Evolutionary conservation across 2,113 vertebrate genomes (phyloP).

Genomic region (Pseudopodoces humilis): DNA sequence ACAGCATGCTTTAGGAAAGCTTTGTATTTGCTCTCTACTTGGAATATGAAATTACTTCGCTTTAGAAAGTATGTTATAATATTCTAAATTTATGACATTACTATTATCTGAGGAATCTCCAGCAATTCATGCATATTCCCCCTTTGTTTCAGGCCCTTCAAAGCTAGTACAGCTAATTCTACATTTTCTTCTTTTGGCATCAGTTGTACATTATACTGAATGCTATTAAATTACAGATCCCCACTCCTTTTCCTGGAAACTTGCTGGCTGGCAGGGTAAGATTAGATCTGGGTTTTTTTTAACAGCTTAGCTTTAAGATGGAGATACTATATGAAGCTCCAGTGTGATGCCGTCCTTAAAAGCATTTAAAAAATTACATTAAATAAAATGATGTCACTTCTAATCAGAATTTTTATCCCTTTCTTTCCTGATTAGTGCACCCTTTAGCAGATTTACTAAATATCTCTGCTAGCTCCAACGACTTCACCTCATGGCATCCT

Average conservation of each 20-base stretch:
- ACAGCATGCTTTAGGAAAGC: conserved; percentile 5
- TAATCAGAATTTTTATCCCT: conserved; percentile 28
- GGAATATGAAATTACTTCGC: conserved; percentile 40
- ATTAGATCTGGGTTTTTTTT: conserved; percentile 11
- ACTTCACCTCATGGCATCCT: conserved; percentile 1
- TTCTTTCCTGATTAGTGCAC: conserved; percentile 8
- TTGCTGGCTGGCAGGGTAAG: conserved; percentile 8
- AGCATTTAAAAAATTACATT: neutral
- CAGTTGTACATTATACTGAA: conserved; percentile 5
- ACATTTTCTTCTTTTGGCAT: conserved; percentile 46
- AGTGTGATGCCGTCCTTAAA: neutral
- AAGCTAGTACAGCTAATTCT: conserved; percentile 46
- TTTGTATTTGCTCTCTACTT: conserved; percentile 47
- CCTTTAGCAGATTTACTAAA: neutral
- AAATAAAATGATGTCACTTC: conserved; percentile 43
- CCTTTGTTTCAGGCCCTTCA: conserved; percentile 55
- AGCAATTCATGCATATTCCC: conserved; percentile 34
- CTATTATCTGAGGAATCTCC: conserved; percentile 56
- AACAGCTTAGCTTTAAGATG: conserved; percentile 17
- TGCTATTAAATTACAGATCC: conserved; percentile 32
- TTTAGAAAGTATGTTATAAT: conserved; percentile 47
- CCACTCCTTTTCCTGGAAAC: conserved; percentile 24
- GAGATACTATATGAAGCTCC: neutral
- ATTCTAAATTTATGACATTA: conserved; percentile 55
- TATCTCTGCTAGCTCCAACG: neutral